These are phyloP conservation scores for Dolichoris vasculosae DNA, from an alignment of 1,140 invertebrate species.

Conservation along the genomic window DNA sequence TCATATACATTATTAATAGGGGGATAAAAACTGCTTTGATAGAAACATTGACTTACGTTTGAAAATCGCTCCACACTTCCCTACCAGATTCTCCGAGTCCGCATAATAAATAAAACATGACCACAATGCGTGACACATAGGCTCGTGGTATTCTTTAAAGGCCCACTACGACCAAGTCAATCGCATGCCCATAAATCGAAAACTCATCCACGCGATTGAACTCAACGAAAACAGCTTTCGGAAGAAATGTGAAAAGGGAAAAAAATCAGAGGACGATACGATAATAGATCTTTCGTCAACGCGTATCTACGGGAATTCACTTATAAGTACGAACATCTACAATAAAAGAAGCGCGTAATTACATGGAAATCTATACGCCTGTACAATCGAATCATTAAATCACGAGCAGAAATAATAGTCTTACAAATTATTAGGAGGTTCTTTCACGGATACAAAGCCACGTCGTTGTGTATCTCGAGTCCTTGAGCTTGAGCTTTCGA, in stretches of 20 bases:
- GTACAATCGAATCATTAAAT: constrained; percentile 25
- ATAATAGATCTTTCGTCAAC: constrained; percentile 21
- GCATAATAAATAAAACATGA: constrained; percentile 49
- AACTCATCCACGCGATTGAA: constrained; percentile 49
- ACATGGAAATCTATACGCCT: constrained; percentile 40
- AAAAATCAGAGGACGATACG: background rate
- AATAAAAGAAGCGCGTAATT: constrained; percentile 25
- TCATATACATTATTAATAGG: constrained; percentile 22
- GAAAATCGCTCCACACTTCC: constrained; percentile 7
- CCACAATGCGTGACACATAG: background rate
- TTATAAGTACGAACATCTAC: background rate
- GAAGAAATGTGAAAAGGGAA: background rate
- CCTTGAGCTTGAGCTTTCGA: background rate
- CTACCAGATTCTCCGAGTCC: background rate
- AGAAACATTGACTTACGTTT: background rate
- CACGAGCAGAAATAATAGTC: constrained; percentile 45
- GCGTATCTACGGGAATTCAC: background rate
- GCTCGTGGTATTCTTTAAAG: constrained; percentile 20
- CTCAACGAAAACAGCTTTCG: constrained; percentile 33
- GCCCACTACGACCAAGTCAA: constrained; percentile 22
- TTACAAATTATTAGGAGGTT: constrained; percentile 50
- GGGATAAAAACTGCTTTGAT: background rate
- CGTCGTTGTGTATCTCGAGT: constrained; percentile 12
- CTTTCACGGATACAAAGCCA: constrained; percentile 33
- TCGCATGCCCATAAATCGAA: constrained; percentile 47